Percentiles rank a stretch among this genome's conserved stretches.
Evolutionary conservation across 1,140 invertebrate species (phyloP).

Genomic region (Eupeodes corollae): DNA sequence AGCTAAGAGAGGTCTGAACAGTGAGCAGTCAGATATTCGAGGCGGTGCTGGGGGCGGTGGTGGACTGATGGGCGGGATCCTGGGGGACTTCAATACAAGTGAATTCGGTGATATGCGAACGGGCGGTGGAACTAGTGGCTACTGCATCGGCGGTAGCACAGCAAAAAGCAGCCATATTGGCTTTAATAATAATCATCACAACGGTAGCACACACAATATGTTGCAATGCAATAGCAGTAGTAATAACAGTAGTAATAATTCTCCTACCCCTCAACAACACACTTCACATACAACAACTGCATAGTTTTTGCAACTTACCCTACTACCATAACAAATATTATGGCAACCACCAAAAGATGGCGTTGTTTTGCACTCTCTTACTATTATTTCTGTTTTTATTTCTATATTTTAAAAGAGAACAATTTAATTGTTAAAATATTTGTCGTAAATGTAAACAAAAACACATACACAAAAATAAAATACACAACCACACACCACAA

Average conservation of each 20-base stretch:
- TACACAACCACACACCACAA: too few species aligned
- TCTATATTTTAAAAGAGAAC: too few species aligned
- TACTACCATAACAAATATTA: background rate
- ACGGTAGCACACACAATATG: conserved; percentile 2
- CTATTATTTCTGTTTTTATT: too few species aligned
- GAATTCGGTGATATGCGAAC: conserved; percentile 28
- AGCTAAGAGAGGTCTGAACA: conserved; percentile 12
- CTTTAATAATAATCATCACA: conserved; percentile 1
- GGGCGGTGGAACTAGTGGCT: background rate
- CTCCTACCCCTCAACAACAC: background rate
- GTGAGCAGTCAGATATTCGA: conserved; percentile 2
- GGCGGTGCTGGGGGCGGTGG: conserved; percentile 20
- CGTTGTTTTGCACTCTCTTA: too few species aligned
- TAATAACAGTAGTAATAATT: conserved; percentile 1
- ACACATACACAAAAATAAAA: too few species aligned
- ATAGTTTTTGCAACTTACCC: background rate
- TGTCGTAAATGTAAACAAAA: too few species aligned
- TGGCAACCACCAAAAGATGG: too few species aligned
- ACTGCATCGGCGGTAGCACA: background rate
- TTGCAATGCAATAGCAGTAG: conserved; percentile 1
- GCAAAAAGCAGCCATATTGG: background rate
- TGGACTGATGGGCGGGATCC: conserved; percentile 27
- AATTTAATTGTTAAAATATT: too few species aligned
- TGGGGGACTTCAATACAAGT: conserved; percentile 31
- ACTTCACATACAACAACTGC: background rate